Conservation (phyloP, 2,888 invertebrate genomes). For the Ferrisia virgata region DNA sequence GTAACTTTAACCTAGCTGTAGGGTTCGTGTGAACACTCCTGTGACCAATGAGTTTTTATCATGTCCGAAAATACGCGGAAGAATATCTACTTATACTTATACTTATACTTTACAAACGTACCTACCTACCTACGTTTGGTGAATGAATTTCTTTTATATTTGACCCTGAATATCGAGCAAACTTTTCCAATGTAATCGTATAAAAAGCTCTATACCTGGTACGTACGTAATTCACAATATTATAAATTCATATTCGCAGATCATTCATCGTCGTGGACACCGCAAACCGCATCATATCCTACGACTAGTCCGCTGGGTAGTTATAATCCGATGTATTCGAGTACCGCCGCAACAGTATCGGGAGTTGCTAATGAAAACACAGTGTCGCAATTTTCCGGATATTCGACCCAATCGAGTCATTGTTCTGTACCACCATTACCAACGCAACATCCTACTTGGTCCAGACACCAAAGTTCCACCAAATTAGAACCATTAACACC, state of each 20-base stretch:
- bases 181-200: too few species aligned
- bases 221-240: not conserved
- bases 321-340: constrained; percentile 41
- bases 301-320: constrained; percentile 35
- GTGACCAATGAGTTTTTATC: not conserved
- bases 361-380: not conserved
- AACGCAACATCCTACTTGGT: constrained; percentile 34
- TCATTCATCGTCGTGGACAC: constrained; percentile 49
- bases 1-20: constrained; percentile 35
- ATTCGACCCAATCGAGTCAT: constrained; percentile 39
- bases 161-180: not conserved
- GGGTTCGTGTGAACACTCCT: constrained; percentile 35
- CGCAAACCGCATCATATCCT: constrained; percentile 49
- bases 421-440: constrained; percentile 27
- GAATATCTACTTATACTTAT: too few species aligned
- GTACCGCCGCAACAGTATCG: not conserved
- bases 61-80: constrained; percentile 12
- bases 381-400: constrained; percentile 9
- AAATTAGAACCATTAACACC: constrained; percentile 49
- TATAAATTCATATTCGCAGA: constrained; percentile 47
- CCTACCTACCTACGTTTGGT: too few species aligned
- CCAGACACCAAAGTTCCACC: constrained; percentile 47
- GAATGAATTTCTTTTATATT: not conserved
- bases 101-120: too few species aligned
- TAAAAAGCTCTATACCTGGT: too few species aligned